These are phyloP conservation scores for Notarius lentiginosus DNA, from an alignment of 2,113 vertebrate genomes.

Conservation along the genomic window DNA sequence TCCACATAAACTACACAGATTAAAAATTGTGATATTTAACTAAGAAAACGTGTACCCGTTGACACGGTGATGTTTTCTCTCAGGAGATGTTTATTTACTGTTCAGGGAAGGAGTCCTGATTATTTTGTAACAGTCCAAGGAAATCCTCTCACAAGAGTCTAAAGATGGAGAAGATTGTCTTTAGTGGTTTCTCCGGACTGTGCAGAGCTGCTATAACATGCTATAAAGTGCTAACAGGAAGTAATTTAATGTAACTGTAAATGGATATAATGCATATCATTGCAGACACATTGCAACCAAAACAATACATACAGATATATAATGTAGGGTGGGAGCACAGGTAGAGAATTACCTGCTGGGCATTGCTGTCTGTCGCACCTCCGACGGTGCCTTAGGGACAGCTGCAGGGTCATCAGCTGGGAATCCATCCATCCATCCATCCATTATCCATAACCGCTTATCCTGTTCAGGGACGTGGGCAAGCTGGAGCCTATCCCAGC, in stretches of 20 bases:
- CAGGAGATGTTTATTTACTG: neutral
- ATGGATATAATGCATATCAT: neutral
- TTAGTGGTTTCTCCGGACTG: too few relatives aligned
- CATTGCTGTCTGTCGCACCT: too few relatives aligned
- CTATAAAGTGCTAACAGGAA: neutral
- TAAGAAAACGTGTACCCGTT: neutral
- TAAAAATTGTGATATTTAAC: neutral
- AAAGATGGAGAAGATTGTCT: too few relatives aligned
- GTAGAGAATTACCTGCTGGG: too few relatives aligned
- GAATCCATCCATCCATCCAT: too few relatives aligned
- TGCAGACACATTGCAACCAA: too few relatives aligned
- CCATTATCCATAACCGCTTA: too few relatives aligned
- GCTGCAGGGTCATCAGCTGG: too few relatives aligned
- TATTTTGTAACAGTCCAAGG: neutral
- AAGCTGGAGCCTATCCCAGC: too few relatives aligned
- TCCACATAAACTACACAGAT: neutral
- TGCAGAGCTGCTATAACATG: neutral
- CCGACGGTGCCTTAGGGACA: too few relatives aligned
- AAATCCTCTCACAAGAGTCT: neutral
- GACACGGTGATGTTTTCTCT: neutral
- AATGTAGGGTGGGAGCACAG: neutral
- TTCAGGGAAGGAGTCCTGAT: neutral
- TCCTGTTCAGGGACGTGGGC: too few relatives aligned
- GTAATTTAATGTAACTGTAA: neutral
- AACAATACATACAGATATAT: too few relatives aligned